Conservation (phyloP, 1,140 invertebrate genomes). For the Aphelenchoides besseyi region DNA sequence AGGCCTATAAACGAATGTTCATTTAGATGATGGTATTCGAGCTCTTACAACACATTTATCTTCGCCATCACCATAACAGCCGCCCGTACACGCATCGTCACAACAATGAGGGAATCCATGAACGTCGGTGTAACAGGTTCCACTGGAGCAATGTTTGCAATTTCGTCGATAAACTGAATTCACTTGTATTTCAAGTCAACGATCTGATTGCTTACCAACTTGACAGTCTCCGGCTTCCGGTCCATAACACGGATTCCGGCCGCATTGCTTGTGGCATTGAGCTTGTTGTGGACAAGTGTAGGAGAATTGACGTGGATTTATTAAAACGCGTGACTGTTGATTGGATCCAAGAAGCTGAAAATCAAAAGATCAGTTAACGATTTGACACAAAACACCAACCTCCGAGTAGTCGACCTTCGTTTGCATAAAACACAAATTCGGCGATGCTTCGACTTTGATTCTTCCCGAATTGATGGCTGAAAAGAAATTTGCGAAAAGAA, state of each 20-base stretch:
- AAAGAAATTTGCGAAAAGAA: background rate
- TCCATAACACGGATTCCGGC: background rate
- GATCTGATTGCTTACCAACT: conserved; percentile 7
- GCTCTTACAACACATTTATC: conserved; percentile 44
- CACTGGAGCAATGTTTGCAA: conserved; percentile 29
- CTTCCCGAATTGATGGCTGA: background rate
- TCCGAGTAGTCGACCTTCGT: conserved; percentile 26
- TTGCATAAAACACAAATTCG: conserved; percentile 33
- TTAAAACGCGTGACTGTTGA: background rate
- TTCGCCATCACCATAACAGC: conserved; percentile 41
- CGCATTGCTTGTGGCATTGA: background rate
- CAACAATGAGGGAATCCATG: conserved; percentile 33
- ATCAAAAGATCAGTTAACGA: background rate
- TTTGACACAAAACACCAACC: background rate
- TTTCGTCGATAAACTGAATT: conserved; percentile 17
- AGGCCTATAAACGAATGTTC: conserved; percentile 36
- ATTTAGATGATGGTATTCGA: conserved; percentile 4
- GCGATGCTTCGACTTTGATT: conserved; percentile 20
- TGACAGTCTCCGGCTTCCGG: conserved; percentile 1
- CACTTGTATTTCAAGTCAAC: too few species aligned
- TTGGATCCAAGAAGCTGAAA: conserved; percentile 9
- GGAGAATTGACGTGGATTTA: background rate
- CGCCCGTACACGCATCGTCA: conserved; percentile 45
- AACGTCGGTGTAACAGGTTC: conserved; percentile 27
- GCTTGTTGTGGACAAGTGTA: background rate